Evolutionary conservation across 2,113 vertebrate species (phyloP), one percentile per base, ranked within the genome.

Genomic region (Xiphophorus couchianus): DNA sequence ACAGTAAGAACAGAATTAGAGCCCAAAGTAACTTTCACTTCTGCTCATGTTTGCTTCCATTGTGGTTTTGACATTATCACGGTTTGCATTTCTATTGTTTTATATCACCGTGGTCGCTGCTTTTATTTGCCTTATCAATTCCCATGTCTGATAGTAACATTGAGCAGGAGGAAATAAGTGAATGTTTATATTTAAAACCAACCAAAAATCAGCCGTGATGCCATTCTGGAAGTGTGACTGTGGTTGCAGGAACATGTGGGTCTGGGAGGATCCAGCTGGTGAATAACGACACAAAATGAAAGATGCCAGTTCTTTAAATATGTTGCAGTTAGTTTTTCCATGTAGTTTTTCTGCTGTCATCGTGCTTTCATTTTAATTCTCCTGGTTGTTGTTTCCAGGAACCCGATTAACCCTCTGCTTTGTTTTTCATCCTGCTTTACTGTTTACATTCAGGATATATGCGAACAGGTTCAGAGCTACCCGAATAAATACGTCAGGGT

Each of bases 401-500:
- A 58, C 17, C 17, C 42, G 5, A 48, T 17, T 48, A 31, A 65
- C 19, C 10, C 4, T 37, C 33, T 74, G 15, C n/a, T 30, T 63
- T 19, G 0, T 44, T 12, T 70, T 76, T 78, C 44, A 63, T 19
- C 60, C 35, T 76, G 27, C 42, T 44, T 44, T 14, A 15, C 12
- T 44, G 13, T 12, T 71, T 5, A 80, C 60, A 78, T 72, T 29
- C 51, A 97, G 97, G 96, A 97, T 70, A 94, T 97, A 48, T 5
- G 77, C 10, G 95, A 88, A 71, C 80, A 89, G 15, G 90, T 95
- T 10, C 94, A 93, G 33, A 66, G 80, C 13, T 94, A 94, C 0
- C 94, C 92, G 37, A 95, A 89, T 74, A 95, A 93, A 77, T 96
- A 95, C 75, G 76, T 95, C 25, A 90, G 76, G 69, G 94, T 97